Evolutionary conservation across 1,140 invertebrate genomes (phyloP).

Genomic region (Ostrea edulis): DNA sequence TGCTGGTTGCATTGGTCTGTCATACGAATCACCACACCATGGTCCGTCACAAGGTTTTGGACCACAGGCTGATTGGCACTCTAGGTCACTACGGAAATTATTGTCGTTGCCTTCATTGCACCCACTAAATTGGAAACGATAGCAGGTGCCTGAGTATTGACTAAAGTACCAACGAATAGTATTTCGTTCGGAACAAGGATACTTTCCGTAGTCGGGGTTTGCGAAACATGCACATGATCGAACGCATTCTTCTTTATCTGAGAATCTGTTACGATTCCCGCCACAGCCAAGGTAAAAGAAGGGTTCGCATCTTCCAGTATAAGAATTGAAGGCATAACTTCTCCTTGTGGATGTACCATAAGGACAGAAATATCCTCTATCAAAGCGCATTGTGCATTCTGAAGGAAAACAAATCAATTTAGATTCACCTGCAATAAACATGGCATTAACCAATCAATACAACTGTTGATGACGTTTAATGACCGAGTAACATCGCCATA

Average conservation of each 20-base stretch:
- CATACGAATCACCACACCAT: neutral
- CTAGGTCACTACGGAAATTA: neutral
- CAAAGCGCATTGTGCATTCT: neutral
- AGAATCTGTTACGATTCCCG: neutral
- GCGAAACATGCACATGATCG: conserved; percentile 10
- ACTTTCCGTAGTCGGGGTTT: neutral
- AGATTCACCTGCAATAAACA: neutral
- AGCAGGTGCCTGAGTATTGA: neutral
- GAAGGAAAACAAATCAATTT: neutral
- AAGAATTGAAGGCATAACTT: neutral
- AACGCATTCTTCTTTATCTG: neutral
- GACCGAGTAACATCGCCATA: no score
- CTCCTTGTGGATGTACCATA: neutral
- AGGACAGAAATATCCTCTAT: neutral
- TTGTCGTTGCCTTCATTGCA: conserved; percentile 15
- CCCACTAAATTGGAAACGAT: neutral
- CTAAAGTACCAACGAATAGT: neutral
- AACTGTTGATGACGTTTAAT: neutral
- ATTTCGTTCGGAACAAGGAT: neutral
- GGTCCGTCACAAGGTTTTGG: neutral
- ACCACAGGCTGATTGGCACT: neutral
- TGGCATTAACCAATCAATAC: neutral
- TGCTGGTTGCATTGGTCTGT: no score
- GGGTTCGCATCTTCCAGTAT: neutral
- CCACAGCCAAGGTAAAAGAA: conserved; percentile 12